Percentiles rank a stretch among this genome's conserved stretches.
These are phyloP conservation scores for Acanthochromis polyacanthus DNA, from an alignment of 2,113 vertebrate species.

Conservation along the genomic window DNA sequence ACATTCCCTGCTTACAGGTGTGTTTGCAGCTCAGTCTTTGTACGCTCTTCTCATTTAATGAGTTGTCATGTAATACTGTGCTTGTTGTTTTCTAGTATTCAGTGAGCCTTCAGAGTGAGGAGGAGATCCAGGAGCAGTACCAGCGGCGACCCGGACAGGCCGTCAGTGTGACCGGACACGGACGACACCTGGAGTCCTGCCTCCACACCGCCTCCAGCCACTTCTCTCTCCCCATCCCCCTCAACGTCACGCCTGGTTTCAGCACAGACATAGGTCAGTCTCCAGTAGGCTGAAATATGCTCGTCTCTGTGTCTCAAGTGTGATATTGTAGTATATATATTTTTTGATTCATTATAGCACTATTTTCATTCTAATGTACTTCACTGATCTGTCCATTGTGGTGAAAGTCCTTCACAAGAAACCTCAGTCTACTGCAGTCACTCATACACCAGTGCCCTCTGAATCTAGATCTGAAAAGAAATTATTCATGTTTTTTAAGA, in stretches of 20 bases:
- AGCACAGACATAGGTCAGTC: constrained; percentile 92
- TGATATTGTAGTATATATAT: too few relatives aligned
- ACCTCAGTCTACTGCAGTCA: too few relatives aligned
- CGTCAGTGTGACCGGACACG: constrained; percentile 89
- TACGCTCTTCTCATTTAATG: background rate
- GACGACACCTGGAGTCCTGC: constrained; percentile 95
- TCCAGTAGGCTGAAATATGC: background rate
- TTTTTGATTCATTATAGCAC: too few relatives aligned
- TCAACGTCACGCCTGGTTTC: constrained; percentile 95
- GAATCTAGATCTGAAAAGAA: too few relatives aligned
- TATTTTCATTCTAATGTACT: too few relatives aligned
- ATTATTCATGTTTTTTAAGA: too few relatives aligned
- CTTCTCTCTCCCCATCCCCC: constrained; percentile 95
- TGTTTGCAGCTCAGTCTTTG: background rate
- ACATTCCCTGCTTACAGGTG: constrained; percentile 97
- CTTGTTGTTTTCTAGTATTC: constrained; percentile 87
- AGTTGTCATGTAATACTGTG: background rate
- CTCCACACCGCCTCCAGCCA: constrained; percentile 95
- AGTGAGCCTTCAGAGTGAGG: constrained; percentile 95
- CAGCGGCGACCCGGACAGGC: constrained; percentile 89
- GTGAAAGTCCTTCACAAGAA: too few relatives aligned
- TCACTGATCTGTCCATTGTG: too few relatives aligned
- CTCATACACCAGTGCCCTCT: too few relatives aligned
- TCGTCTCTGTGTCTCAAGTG: background rate
- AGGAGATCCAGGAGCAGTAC: constrained; percentile 91